Percentiles rank a stretch among this genome's conserved stretches.
Evolutionary conservation across 1,140 invertebrate genomes (phyloP).

Genomic region (Drosophila yakuba): DNA sequence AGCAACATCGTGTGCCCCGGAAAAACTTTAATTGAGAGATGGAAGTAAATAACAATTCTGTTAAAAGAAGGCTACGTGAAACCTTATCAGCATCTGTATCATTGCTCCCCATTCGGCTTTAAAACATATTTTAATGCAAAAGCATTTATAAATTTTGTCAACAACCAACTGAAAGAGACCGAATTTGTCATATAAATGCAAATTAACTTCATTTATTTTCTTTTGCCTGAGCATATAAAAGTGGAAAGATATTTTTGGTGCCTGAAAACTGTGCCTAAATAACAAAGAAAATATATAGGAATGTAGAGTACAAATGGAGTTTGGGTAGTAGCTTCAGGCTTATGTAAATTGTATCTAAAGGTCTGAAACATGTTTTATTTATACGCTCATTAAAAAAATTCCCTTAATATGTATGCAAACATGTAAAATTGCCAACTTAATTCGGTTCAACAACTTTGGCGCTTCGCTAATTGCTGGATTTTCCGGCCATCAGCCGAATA

Average conservation of each 20-base stretch:
- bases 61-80: not conserved
- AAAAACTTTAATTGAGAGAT: not conserved
- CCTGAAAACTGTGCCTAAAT: no score
- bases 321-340: not conserved
- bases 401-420: not conserved
- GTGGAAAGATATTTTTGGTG: no score
- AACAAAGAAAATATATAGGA: no score
- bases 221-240: no score
- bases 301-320: no score
- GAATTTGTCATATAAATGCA: slow-evolving; percentile 11
- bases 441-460: slow-evolving; percentile 10
- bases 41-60: not conserved
- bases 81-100: not conserved
- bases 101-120: not conserved
- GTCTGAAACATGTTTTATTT: not conserved
- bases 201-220: slow-evolving; percentile 8
- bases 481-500: not conserved
- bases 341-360: not conserved
- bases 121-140: not conserved
- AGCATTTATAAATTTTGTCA: not conserved
- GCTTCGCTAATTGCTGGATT: slow-evolving; percentile 1
- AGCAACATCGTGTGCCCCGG: not conserved
- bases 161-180: not conserved
- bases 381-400: not conserved
- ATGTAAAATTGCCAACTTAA: not conserved